A percentile compares a stretch with the other conserved stretches of the same genome.
phyloP scores from a whole-genome alignment of 2,888 invertebrate species.

The Mesoligia furuncula region DNA sequence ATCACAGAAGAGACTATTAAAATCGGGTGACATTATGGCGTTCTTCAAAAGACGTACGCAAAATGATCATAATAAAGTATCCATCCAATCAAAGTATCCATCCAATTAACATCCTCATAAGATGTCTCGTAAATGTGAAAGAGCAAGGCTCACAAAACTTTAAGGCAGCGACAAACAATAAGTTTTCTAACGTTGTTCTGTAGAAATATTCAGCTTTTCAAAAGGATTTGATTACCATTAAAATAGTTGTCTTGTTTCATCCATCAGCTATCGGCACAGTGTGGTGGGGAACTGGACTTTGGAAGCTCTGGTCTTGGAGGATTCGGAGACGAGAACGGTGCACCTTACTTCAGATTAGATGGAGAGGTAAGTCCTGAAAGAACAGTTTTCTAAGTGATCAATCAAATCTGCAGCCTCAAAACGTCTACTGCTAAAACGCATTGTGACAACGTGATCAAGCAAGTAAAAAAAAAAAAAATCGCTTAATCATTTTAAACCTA shows the following conservation, averaged over 20 bases:
- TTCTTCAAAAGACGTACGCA: not conserved
- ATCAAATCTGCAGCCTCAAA: not conserved
- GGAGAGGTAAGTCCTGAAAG: constrained; percentile 81
- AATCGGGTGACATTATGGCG: not conserved
- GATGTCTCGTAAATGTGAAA: not conserved
- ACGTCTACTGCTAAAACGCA: not conserved
- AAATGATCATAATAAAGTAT: not conserved
- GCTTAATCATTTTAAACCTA: no score
- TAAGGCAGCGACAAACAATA: not conserved
- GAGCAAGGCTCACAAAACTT: not conserved
- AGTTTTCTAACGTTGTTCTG: not conserved
- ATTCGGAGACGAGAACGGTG: constrained; percentile 87
- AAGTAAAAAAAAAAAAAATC: no score
- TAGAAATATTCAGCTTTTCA: constrained; percentile 28
- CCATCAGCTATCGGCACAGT: constrained; percentile 86
- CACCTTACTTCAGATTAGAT: constrained; percentile 88
- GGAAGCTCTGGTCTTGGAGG: constrained; percentile 86
- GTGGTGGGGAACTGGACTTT: constrained; percentile 88
- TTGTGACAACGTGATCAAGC: not conserved
- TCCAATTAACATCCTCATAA: not conserved
- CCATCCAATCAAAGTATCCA: not conserved
- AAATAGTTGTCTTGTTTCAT: constrained; percentile 50
- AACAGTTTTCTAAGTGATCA: not conserved
- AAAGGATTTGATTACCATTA: constrained; percentile 48
- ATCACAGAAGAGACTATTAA: not conserved